Evolutionary conservation across 2,888 invertebrate genomes (phyloP).

Genomic region (Ophion ellenae): DNA sequence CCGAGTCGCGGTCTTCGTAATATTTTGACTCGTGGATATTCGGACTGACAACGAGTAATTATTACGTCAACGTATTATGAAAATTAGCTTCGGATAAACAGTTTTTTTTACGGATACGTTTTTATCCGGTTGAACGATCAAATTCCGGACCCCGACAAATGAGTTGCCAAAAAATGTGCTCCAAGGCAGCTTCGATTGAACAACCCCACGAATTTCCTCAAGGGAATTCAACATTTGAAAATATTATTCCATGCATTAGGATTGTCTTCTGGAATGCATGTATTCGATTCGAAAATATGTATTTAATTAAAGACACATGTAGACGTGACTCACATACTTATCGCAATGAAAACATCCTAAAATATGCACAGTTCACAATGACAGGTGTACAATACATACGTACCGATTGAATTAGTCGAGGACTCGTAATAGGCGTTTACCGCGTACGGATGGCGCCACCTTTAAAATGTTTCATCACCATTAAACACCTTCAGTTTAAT

Average conservation of each 20-base stretch:
- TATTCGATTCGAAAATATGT: too few species aligned
- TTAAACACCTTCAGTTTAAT: not conserved
- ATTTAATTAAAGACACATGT: too few species aligned
- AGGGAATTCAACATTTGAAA: not conserved
- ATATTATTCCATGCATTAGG: not conserved
- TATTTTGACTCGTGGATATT: not conserved
- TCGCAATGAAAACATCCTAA: not conserved
- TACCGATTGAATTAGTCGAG: constrained; percentile 85
- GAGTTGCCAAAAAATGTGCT: not conserved
- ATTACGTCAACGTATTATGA: not conserved
- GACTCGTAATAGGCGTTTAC: constrained; percentile 85
- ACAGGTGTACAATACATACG: constrained; percentile 52
- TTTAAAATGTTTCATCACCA: constrained; percentile 65
- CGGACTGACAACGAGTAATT: not conserved
- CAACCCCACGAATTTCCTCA: too few species aligned
- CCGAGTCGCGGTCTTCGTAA: not conserved
- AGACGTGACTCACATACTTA: not conserved
- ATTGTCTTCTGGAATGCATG: not conserved
- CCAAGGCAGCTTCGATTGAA: not conserved
- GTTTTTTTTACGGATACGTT: not conserved
- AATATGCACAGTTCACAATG: not conserved
- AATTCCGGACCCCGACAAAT: not conserved
- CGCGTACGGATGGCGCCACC: constrained; percentile 84
- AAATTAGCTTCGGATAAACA: not conserved
- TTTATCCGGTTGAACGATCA: not conserved